Evolutionary conservation across 2,888 invertebrate species (phyloP).

Genomic region (Patella depressa): DNA sequence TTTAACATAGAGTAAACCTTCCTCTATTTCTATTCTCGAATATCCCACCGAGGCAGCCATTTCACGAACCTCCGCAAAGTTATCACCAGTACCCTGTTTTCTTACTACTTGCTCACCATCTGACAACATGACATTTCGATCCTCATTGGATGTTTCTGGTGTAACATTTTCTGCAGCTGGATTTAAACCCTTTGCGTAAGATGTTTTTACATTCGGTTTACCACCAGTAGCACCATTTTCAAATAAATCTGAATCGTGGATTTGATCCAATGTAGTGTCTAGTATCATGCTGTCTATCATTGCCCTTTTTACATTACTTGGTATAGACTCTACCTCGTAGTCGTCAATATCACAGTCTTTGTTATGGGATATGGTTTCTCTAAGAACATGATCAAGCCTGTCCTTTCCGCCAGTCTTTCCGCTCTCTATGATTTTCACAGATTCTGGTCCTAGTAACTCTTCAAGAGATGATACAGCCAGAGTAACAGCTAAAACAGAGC

Average conservation of each 20-base stretch:
- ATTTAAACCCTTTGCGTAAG: background rate
- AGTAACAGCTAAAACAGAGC: conserved; percentile 56
- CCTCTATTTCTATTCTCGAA: conserved; percentile 37
- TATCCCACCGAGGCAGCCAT: conserved; percentile 49
- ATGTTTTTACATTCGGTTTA: conserved; percentile 1
- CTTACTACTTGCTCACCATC: background rate
- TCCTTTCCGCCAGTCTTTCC: conserved; percentile 6
- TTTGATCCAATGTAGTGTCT: conserved; percentile 35
- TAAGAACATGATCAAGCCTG: conserved; percentile 37
- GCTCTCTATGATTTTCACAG: conserved; percentile 25
- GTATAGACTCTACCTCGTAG: conserved; percentile 43
- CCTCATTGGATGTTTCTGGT: conserved; percentile 20
- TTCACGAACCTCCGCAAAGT: conserved; percentile 38
- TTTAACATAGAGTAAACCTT: conserved; percentile 45
- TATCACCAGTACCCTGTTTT: background rate
- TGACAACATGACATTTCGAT: conserved; percentile 12
- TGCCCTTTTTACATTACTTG: conserved; percentile 43
- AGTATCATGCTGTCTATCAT: conserved; percentile 44
- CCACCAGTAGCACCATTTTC: conserved; percentile 8
- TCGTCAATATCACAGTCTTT: conserved; percentile 44
- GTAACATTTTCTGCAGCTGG: conserved; percentile 15
- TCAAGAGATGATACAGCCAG: conserved; percentile 62
- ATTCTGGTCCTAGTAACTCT: conserved; percentile 42
- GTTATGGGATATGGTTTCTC: conserved; percentile 44
- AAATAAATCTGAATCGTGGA: conserved; percentile 38